Evolutionary conservation across 2,888 invertebrate genomes (phyloP).

Genomic region (Xylophagus ater): DNA sequence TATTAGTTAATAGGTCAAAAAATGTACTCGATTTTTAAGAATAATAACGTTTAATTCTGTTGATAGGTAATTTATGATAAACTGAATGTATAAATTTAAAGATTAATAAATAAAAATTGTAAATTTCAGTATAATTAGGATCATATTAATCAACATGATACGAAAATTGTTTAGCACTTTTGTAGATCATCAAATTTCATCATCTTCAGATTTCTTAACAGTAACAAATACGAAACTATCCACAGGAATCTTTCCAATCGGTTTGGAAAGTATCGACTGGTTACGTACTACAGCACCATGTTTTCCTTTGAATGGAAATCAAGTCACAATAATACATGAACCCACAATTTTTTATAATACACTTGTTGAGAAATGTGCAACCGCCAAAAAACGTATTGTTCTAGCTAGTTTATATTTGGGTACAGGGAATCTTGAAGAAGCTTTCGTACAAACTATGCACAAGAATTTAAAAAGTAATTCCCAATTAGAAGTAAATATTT

Average conservation of each 20-base stretch:
- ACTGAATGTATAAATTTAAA: too few relatives aligned
- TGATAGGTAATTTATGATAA: too few relatives aligned
- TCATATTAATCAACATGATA: slow-evolving; percentile 18
- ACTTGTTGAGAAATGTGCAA: slow-evolving; percentile 52
- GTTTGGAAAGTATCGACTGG: slow-evolving; percentile 49
- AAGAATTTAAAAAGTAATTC: slow-evolving; percentile 44
- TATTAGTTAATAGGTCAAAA: too few relatives aligned
- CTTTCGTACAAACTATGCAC: slow-evolving; percentile 59
- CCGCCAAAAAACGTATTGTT: slow-evolving; percentile 59
- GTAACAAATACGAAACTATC: slow-evolving; percentile 6
- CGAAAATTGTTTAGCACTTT: slow-evolving; percentile 34
- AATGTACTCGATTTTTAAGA: too few relatives aligned
- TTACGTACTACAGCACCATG: slow-evolving; percentile 52
- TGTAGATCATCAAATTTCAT: slow-evolving; percentile 25
- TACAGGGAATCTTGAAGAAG: slow-evolving; percentile 69
- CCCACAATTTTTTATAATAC: slow-evolving; percentile 68
- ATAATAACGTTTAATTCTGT: too few relatives aligned
- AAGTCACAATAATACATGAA: slow-evolving; percentile 63
- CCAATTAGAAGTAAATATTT: slow-evolving; percentile 59
- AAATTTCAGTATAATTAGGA: too few relatives aligned
- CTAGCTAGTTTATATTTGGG: slow-evolving; percentile 90
- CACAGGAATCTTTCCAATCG: slow-evolving; percentile 25
- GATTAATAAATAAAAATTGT: too few relatives aligned
- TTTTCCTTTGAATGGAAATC: slow-evolving; percentile 54
- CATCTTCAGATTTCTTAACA: slow-evolving; percentile 19